These are phyloP conservation scores for Onychostoma macrolepis DNA, from an alignment of 2,113 vertebrate species.

Conservation along the genomic window DNA sequence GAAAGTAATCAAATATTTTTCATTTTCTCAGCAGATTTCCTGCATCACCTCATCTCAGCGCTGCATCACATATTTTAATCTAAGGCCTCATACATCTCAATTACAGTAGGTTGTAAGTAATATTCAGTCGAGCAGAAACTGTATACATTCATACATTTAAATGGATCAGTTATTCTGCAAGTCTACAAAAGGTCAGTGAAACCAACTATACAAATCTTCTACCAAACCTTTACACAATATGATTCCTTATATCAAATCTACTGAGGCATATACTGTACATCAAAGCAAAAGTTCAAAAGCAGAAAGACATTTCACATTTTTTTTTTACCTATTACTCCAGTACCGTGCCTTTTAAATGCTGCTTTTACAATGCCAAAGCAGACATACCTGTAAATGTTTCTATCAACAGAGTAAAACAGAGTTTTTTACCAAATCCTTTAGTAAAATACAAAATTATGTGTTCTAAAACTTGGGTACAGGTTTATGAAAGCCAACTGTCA, in stretches of 20 bases:
- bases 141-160: not conserved
- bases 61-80: not conserved
- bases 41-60: conserved; percentile 1
- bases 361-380: not conserved
- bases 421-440: not conserved
- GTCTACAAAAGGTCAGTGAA: not conserved
- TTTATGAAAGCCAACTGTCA: not conserved
- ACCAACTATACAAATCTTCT: not conserved
- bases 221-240: not conserved
- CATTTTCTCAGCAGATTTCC: not conserved
- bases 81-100: not conserved
- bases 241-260: not conserved
- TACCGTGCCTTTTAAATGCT: not conserved
- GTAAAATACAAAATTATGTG: not conserved
- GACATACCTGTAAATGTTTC: not conserved
- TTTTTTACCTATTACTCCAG: no score
- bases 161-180: not conserved
- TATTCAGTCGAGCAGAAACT: not conserved
- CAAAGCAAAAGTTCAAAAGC: not conserved
- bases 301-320: not conserved
- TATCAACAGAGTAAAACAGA: not conserved
- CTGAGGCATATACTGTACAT: not conserved
- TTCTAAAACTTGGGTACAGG: not conserved
- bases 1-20: not conserved
- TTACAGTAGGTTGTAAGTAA: not conserved